Evolutionary conservation across 2,113 vertebrate genomes (phyloP), one percentile per base, ranked within the genome.

Genomic region (Alosa alosa): DNA sequence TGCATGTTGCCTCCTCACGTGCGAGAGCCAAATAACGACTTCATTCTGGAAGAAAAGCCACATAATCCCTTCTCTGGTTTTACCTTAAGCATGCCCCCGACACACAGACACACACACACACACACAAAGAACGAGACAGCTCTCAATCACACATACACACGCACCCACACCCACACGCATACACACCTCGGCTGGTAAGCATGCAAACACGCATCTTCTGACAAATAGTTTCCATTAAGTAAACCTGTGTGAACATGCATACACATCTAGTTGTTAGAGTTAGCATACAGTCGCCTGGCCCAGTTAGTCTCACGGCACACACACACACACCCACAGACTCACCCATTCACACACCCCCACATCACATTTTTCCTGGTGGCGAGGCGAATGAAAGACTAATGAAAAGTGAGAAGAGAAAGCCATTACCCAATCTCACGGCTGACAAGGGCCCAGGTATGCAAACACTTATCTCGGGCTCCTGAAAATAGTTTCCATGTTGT

Each of bases 361-460:
- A 88, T 36, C 39, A 11, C 55, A 68, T 36, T 46, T 45, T 18
- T 5, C 25, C 22, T 72, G 41, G 36, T 46, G 36, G 25, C 17
- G 82, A 9, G 31, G 55, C 86, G 86, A 81, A 60, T 36, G 55
- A 85, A 20, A 17, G 10, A 18, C 49, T 49, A 85, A 86, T 83
- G 64, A 72, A 72, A 89, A 88, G 82, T 10, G 75, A 41, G 72
- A 83, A 82, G 46, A 82, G 64, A 86, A 87, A 82, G n/a, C 85
- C 87, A 68, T 89, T 64, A 87, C 25, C 50, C 25, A 72, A 81
- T 81, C 82, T 78, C 39, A 82, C 11, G 81, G 68, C 39, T 41
- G 85, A 86, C 84, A 89, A 86, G 68, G 82, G 57, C 84, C 1
- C 39, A 25, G 86, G 89, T 90, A 91, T 89, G 90, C 84, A 81